phyloP scores from a whole-genome alignment of 1,140 invertebrate genomes.

The Thaumatotibia leucotreta region DNA sequence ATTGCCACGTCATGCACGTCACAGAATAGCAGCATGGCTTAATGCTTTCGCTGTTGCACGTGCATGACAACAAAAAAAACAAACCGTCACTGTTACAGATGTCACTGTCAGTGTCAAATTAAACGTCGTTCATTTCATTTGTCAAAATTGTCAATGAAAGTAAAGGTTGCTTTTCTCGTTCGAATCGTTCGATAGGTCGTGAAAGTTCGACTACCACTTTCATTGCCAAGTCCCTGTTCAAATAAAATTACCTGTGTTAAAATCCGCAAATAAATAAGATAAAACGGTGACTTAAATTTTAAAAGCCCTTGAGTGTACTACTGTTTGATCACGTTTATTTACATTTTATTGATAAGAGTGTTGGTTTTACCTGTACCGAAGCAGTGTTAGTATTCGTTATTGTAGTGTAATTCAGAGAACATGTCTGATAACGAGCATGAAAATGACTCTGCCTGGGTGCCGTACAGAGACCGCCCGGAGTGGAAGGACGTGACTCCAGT shows the following conservation, averaged over 20 bases:
- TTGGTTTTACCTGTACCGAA: neutral
- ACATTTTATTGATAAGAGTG: conserved; percentile 13
- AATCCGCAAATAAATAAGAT: conserved; percentile 16
- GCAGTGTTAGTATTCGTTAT: conserved; percentile 16
- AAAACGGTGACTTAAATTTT: conserved; percentile 18
- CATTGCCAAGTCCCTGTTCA: conserved; percentile 16
- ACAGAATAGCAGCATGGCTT: too few species aligned
- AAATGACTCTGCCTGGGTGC: conserved; percentile 78
- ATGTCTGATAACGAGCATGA: conserved; percentile 77
- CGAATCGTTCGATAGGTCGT: neutral
- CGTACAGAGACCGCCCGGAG: conserved; percentile 89
- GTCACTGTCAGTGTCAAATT: conserved; percentile 19
- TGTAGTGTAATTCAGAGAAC: conserved; percentile 19
- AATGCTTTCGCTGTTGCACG: too few species aligned
- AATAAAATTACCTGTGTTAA: conserved; percentile 22
- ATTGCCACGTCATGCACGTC: too few species aligned
- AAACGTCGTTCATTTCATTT: too few species aligned
- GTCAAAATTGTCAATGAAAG: neutral
- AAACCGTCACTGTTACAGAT: too few species aligned
- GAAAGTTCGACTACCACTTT: conserved; percentile 1
- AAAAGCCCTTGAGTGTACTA: conserved; percentile 18
- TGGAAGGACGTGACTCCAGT: conserved; percentile 93
- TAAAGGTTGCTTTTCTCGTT: neutral
- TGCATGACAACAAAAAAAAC: too few species aligned
- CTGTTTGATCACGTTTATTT: conserved; percentile 27